These are phyloP conservation scores for Polyodon spathula DNA, from an alignment of 2,113 vertebrate species.

Conservation along the genomic window DNA sequence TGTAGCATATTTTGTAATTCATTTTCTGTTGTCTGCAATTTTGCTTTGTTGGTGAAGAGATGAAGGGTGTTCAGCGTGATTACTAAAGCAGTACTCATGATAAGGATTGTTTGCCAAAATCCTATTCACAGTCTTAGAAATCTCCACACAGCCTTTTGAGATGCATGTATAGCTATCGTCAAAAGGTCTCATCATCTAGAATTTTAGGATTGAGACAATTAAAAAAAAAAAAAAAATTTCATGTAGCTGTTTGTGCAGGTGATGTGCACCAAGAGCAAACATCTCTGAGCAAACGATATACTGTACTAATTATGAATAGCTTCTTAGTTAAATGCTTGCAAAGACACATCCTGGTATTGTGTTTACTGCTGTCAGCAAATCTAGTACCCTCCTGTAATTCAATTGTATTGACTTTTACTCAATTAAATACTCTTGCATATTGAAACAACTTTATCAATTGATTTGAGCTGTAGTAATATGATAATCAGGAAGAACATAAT, in stretches of 20 bases:
- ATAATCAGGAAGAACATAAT: conserved; percentile 93
- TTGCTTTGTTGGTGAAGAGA: too few species aligned
- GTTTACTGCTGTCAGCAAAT: conserved; percentile 89
- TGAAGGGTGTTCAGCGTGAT: too few species aligned
- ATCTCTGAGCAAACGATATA: conserved; percentile 8
- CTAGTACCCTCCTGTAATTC: conserved; percentile 82
- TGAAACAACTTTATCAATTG: conserved; percentile 98
- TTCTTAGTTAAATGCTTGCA: conserved; percentile 19
- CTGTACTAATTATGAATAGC: conserved; percentile 7
- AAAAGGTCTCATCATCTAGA: too few species aligned
- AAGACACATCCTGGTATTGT: conserved; percentile 57
- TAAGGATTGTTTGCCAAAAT: too few species aligned
- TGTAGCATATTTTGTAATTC: too few species aligned
- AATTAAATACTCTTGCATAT: conserved; percentile 95
- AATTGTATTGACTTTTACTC: conserved; percentile 96
- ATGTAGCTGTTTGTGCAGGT: background rate
- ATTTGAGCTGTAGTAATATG: conserved; percentile 92
- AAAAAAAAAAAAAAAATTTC: too few species aligned
- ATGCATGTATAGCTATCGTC: too few species aligned
- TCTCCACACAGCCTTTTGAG: too few species aligned
- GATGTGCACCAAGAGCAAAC: background rate
- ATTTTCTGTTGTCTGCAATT: too few species aligned
- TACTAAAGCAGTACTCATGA: too few species aligned
- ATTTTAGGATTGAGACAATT: too few species aligned
- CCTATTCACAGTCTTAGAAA: too few species aligned